Base-by-base conservation (phyloP, 2,888 invertebrate genomes). In the Tenthredo livida region DNA sequence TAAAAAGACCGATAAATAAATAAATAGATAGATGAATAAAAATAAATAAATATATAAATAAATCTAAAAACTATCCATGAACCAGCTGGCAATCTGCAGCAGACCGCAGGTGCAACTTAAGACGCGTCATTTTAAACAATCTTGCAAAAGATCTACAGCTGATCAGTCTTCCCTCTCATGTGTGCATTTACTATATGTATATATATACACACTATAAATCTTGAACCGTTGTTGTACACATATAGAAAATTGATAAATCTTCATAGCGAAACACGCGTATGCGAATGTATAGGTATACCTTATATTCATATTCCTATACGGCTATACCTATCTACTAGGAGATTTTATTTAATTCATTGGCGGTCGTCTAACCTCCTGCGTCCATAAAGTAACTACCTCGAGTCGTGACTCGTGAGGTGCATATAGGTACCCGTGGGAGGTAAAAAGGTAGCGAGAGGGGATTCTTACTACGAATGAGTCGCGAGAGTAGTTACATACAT, bases 41-140 rank as follows among this genome's bases (percentile, higher is more conserved):
- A 80, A 43, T 12, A 17, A 40, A 73, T 67, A 33, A 5, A 33
- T 17, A 33, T 17, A 17, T 17, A 25, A 33, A 67, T 25, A 43
- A 25, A 43, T 43, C 25, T 43, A 61, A 80, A n/a, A 40, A 80
- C 3, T 37, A 78, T 58, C 78, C 78, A 58, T 78, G 78, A 78
- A 78, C 12, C n/a, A 77, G 70, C 70, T 33, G 21, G 50, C 17
- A n/a, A 50, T 43, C 47, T 21, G 73, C 21, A 50, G 25, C 29
- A 7, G 21, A 9, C 4, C 54, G 77, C 77, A 77, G 77, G 77
- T 77, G 77, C 70, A 40, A 37, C 54, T 47, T 15, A 54, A 29
- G 61, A 80, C 80, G 40, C 40, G 80, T 80, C 80, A 80, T 61
- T 80, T 61, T 21, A 17, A 73, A 73, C 72, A n/a, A 73, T 40